Evolutionary conservation across 2,888 invertebrate genomes (phyloP), one percentile per base, ranked within the genome.

Genomic region (Hypercompe scribonia): DNA sequence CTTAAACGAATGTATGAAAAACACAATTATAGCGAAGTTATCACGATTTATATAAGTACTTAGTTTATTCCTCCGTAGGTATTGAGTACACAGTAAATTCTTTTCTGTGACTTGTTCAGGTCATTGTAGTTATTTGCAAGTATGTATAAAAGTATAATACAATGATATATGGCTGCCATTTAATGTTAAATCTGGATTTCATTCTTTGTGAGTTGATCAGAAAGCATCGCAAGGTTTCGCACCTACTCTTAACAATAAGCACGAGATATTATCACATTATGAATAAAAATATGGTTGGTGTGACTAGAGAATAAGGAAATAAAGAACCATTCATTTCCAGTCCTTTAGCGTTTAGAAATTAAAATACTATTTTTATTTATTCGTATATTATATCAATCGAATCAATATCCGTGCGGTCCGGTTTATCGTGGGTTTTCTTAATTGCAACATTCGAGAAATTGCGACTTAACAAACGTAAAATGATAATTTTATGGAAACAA

Each of bases 1-100:
- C 77, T 71, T n/a, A 80, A 73, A 76, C 78, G 77, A 78, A 82
- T 66, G 70, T 73, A 79, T 71, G 72, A 77, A 78, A 75, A 75
- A 78, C 65, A 75, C n/a, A 74, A 72, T 77, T 76, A 81, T 79
- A 82, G 71, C 67, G 46, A 39, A 73, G 76, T 69, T 83, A 83
- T 79, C 75, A 78, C 75, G 76, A 82, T 77, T 76, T 71, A 73
- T 70, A 65, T 78, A 31, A 31, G 31, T 13, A 65, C 68, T 66
- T 65, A 68, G 66, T 72, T 72, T 74, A 77, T 33, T 54, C 54
- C 50, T 66, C 18, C 21, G 36, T 5, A 61, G 0, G n/a, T 3
- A 15, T n/a, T 28, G 33, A 68, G 34, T 33, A 15, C 33, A 68
- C 34, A n/a, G 50, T 3, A 21, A 31, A 66, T 66, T 15, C 13